Evolutionary conservation across 2,797 vertebrate genomes (phyloP).

Genomic region (Nasua narica): DNA sequence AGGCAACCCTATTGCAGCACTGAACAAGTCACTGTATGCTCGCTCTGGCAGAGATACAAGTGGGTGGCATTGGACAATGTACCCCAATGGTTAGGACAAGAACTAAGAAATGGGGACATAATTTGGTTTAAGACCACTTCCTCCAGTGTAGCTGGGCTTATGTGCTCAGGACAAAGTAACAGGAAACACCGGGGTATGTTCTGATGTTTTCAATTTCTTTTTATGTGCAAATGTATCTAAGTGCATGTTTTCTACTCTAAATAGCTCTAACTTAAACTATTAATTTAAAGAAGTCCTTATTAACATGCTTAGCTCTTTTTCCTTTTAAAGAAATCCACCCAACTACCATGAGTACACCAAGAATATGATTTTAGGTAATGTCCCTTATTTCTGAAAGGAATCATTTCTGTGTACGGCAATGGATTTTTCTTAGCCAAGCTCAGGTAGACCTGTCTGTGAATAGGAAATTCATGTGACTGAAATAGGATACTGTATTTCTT

Average conservation of each 20-base stretch:
- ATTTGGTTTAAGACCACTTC: constrained; percentile 65
- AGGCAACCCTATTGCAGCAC: constrained; percentile 70
- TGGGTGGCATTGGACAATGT: constrained; percentile 61
- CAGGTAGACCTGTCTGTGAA: constrained; percentile 28
- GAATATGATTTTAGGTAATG: not conserved
- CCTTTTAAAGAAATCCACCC: not conserved
- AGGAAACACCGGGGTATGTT: constrained; percentile 66
- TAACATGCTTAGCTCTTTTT: not conserved
- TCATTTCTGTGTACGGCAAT: not conserved
- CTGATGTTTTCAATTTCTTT: constrained; percentile 68
- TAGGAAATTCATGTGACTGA: constrained; percentile 58
- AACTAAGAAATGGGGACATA: constrained; percentile 43
- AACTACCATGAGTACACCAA: not conserved
- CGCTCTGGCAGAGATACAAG: constrained; percentile 74
- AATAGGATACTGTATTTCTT: constrained; percentile 71
- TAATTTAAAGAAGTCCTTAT: constrained; percentile 5
- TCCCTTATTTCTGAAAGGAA: not conserved
- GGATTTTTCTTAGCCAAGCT: not conserved
- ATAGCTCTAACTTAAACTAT: not conserved
- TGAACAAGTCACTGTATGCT: constrained; percentile 78
- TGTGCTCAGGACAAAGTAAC: constrained; percentile 71
- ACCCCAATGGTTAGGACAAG: constrained; percentile 59
- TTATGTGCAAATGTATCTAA: not conserved
- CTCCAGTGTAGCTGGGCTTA: constrained; percentile 62
- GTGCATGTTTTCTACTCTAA: not conserved